A percentile compares a stretch with the other conserved stretches of the same genome.
These are phyloP conservation scores for Enhydra lutris DNA, from an alignment of 2,113 vertebrate genomes.

Conservation along the genomic window DNA sequence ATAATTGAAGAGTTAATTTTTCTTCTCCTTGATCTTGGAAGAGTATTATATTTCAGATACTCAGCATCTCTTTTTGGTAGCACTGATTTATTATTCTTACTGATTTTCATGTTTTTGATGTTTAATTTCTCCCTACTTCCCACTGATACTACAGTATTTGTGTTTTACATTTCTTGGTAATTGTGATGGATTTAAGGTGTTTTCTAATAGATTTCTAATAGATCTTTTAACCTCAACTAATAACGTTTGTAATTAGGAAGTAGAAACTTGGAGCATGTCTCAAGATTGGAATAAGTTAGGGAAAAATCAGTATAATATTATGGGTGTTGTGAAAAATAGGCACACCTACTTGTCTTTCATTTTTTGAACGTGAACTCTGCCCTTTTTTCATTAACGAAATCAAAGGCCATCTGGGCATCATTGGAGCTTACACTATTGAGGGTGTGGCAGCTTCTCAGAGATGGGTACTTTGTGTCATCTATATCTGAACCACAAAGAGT, in stretches of 20 bases:
- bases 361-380: constrained; percentile 21
- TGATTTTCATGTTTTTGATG: neutral
- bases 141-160: neutral
- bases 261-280: neutral
- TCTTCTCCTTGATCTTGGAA: constrained; percentile 61
- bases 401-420: constrained; percentile 67
- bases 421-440: constrained; percentile 2
- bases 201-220: neutral
- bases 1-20: constrained; percentile 73
- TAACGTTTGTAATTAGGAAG: neutral
- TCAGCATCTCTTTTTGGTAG: constrained; percentile 49
- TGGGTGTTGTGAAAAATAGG: neutral
- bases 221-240: neutral
- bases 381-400: constrained; percentile 61
- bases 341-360: neutral
- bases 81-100: constrained; percentile 51
- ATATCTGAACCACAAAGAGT: constrained; percentile 48
- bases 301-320: neutral
- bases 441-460: constrained; percentile 42
- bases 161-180: neutral
- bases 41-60: constrained; percentile 39
- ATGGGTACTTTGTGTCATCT: neutral
- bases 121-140: neutral
- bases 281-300: neutral
- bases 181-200: neutral